phyloP scores from a whole-genome alignment of 2,797 vertebrate species.

The Peromyscus eremicus region DNA sequence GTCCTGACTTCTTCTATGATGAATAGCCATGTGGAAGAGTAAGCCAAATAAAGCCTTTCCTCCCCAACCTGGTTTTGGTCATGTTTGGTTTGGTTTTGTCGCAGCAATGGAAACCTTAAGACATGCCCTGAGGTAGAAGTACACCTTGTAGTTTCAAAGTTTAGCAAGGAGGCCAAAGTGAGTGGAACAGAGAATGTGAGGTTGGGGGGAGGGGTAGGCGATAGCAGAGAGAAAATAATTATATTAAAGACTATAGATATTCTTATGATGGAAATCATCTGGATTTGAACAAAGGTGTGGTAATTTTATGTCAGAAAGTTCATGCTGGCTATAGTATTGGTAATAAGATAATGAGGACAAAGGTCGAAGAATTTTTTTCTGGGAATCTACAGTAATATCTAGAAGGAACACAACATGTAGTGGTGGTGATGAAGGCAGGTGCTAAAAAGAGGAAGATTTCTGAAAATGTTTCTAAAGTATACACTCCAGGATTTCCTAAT shows the following conservation, averaged over 20 bases:
- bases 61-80: background rate
- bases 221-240: constrained; percentile 13
- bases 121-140: background rate
- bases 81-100: background rate
- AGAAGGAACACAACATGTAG: background rate
- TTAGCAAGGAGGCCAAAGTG: background rate
- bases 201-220: background rate
- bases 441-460: constrained; percentile 11
- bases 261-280: background rate
- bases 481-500: background rate
- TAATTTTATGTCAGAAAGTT: constrained; percentile 21
- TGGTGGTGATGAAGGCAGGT: background rate
- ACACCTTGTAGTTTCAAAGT: background rate
- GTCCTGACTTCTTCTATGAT: background rate
- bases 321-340: background rate
- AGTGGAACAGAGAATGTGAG: background rate
- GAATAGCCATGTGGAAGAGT: too few species aligned
- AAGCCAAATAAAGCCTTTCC: background rate
- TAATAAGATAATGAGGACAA: background rate
- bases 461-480: constrained; percentile 19
- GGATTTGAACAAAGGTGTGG: constrained; percentile 21
- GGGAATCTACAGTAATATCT: background rate
- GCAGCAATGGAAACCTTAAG: background rate
- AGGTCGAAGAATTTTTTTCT: background rate
- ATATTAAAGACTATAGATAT: background rate